Conservation (phyloP, 2,888 invertebrate species). For the Sicus ferrugineus region DNA sequence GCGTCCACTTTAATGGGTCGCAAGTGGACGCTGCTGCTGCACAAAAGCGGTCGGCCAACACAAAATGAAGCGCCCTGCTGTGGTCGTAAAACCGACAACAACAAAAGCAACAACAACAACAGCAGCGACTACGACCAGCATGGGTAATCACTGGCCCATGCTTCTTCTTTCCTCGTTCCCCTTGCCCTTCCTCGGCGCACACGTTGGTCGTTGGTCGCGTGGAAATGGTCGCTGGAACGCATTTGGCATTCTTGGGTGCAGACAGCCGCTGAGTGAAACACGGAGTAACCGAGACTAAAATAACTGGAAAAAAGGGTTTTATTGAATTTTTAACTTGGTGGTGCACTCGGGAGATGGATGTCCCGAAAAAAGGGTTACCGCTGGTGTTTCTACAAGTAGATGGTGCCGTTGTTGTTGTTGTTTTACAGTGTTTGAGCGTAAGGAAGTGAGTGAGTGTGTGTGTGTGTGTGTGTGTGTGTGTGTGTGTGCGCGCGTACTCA, state of each 20-base stretch:
- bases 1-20: background rate
- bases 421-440: too few species aligned
- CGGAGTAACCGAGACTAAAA: background rate
- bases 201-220: background rate
- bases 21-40: background rate
- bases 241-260: too few species aligned
- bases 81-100: conserved; percentile 11
- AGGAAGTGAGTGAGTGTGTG: background rate
- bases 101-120: conserved; percentile 22
- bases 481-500: background rate
- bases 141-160: background rate
- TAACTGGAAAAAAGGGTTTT: background rate
- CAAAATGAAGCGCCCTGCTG: conserved; percentile 26
- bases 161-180: too few species aligned
- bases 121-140: background rate
- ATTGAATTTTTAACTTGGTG: background rate
- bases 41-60: background rate
- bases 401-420: background rate
- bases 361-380: background rate
- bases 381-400: background rate
- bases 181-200: too few species aligned
- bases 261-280: too few species aligned
- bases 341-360: background rate
- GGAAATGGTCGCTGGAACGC: background rate
- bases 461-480: background rate